phyloP scores from a whole-genome alignment of 2,113 vertebrate genomes.

The Alaudala cheleensis region DNA sequence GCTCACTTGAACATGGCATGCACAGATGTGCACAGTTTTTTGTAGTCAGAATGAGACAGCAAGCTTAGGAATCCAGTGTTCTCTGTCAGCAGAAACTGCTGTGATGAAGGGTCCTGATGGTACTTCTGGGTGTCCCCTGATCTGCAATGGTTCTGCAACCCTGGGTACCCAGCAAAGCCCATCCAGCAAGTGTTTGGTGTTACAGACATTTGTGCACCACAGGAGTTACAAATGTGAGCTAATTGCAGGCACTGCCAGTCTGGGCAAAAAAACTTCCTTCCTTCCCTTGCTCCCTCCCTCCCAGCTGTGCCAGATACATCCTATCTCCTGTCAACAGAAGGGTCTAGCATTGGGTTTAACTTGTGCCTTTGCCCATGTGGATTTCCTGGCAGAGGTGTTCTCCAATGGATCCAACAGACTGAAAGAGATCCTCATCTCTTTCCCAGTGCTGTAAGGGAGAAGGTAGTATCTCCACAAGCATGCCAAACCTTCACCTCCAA shows the following conservation, averaged over 20 bases:
- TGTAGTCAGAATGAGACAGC: background rate
- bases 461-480: background rate
- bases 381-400: background rate
- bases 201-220: background rate
- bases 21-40: background rate
- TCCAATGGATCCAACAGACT: background rate
- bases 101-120: background rate
- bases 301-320: background rate
- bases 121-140: background rate
- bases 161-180: background rate
- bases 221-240: background rate
- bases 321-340: background rate
- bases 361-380: background rate
- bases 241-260: background rate
- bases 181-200: background rate
- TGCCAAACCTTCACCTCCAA: background rate
- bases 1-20: background rate
- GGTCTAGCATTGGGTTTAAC: background rate
- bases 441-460: background rate
- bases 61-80: background rate
- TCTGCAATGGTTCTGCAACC: background rate
- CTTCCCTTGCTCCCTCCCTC: rapidly evolving
- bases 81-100: background rate
- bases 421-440: background rate
- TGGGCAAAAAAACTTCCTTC: background rate